phyloP scores from a whole-genome alignment of 1,140 invertebrate species.

The Orchestia grillus region DNA sequence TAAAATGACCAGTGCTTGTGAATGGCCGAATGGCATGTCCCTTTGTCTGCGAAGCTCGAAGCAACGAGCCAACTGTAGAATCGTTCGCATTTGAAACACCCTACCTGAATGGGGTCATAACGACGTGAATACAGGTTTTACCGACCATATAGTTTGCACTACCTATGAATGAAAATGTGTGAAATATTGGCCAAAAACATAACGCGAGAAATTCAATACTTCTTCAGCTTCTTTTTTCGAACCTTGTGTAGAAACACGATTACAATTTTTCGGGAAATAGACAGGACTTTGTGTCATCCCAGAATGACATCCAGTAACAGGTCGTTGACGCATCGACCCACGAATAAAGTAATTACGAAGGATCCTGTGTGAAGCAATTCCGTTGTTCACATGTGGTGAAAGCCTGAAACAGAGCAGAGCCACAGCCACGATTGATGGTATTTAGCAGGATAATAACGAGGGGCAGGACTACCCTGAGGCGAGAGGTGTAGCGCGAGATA shows the following conservation, averaged over 20 bases:
- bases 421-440: not conserved
- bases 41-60: too few species aligned
- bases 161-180: not conserved
- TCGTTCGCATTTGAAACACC: too few species aligned
- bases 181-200: not conserved
- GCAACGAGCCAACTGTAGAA: too few species aligned
- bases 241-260: not conserved
- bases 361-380: not conserved
- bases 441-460: not conserved
- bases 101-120: too few species aligned
- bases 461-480: not conserved
- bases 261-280: not conserved
- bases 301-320: too few species aligned
- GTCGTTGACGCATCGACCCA: too few species aligned
- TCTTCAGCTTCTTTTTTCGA: not conserved
- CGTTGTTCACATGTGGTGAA: not conserved
- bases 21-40: too few species aligned
- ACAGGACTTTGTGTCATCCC: too few species aligned
- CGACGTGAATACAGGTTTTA: not conserved
- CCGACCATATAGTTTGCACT: not conserved
- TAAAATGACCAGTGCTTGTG: too few species aligned
- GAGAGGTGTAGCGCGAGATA: not conserved
- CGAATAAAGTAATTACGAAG: too few species aligned
- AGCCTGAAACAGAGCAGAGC: not conserved
- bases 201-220: not conserved